Evolutionary conservation across 2,888 invertebrate species (phyloP).

Genomic region (Hybos culiciformis): DNA sequence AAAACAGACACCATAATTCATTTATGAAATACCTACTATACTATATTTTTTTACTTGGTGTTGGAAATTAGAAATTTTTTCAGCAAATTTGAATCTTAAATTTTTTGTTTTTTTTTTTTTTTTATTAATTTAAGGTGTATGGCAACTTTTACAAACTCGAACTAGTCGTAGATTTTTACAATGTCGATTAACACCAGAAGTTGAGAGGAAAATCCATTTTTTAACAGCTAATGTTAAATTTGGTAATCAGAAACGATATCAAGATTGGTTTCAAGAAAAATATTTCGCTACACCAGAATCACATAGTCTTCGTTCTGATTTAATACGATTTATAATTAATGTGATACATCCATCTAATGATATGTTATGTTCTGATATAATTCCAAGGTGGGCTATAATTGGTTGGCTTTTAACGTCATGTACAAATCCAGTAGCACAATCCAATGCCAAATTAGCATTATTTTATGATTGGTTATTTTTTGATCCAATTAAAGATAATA

Average conservation of each 20-base stretch:
- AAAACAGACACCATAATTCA: no score
- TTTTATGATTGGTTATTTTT: conserved; percentile 62
- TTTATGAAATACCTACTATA: no score
- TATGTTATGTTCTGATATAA: conserved; percentile 51
- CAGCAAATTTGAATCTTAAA: no score
- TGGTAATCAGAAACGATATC: conserved; percentile 52
- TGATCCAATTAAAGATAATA: conserved; percentile 50
- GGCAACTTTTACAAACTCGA: conserved; percentile 44
- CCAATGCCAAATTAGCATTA: conserved; percentile 52
- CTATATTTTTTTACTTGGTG: no score
- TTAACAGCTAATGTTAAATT: conserved; percentile 46
- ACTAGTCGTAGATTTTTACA: conserved; percentile 47
- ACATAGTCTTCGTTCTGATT: conserved; percentile 51
- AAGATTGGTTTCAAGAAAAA: conserved; percentile 57
- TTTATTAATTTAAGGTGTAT: no score
- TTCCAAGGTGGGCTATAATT: conserved; percentile 56
- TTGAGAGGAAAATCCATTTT: conserved; percentile 52
- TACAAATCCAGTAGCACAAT: conserved; percentile 48
- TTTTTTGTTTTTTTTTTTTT: no score
- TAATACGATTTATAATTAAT: conserved; percentile 54
- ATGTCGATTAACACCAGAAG: conserved; percentile 48
- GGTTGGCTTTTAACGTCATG: conserved; percentile 55
- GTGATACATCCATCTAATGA: conserved; percentile 57
- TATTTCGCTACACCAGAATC: conserved; percentile 53
- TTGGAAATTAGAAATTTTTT: no score